Conservation (phyloP, 2,113 vertebrate species). For the Oreochromis aureus region DNA sequence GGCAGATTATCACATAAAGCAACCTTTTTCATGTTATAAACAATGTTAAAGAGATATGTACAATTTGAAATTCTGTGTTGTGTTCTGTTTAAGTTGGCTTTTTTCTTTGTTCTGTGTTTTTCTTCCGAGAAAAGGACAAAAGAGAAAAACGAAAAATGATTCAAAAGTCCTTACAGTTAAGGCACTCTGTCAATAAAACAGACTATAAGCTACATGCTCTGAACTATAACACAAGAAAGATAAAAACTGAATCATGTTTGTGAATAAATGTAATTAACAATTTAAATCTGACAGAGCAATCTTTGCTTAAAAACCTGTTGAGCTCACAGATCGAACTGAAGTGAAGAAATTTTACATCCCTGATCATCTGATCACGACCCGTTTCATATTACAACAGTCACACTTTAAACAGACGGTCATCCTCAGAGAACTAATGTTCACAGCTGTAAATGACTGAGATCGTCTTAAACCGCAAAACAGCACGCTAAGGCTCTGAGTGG, state of each 20-base stretch:
- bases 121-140: neutral
- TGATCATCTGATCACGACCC: neutral
- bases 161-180: neutral
- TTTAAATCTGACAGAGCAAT: neutral
- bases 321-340: neutral
- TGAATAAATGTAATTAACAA: neutral
- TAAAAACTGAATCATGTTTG: neutral
- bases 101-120: neutral
- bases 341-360: neutral
- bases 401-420: neutral
- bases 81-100: neutral
- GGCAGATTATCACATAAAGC: neutral
- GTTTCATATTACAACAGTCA: neutral
- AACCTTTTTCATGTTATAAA: neutral
- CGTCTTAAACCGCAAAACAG: neutral
- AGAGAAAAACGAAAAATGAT: neutral
- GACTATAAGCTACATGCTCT: neutral
- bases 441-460: neutral
- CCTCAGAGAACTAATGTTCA: neutral
- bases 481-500: neutral
- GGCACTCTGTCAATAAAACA: neutral
- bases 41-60: neutral
- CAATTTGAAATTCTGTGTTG: neutral
- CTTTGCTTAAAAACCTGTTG: neutral
- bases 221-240: neutral